Evolutionary conservation across 2,888 invertebrate genomes (phyloP).

Genomic region (Aethes cnicana): DNA sequence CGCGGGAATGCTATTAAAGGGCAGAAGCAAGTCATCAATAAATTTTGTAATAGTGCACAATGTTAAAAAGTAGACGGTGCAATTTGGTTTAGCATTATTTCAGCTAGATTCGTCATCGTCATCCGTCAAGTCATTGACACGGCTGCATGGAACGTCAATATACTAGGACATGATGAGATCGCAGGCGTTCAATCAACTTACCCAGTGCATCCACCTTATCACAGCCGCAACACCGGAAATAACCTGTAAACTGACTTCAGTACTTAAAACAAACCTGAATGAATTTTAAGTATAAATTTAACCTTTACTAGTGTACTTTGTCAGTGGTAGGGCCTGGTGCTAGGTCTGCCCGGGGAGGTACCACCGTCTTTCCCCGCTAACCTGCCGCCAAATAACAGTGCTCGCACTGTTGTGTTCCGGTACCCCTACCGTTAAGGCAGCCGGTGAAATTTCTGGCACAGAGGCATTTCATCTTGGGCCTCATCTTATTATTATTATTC

Average conservation of each 20-base stretch:
- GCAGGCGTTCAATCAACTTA: constrained; percentile 69
- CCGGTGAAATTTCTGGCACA: too few species aligned
- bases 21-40: background rate
- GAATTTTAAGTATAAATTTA: too few species aligned
- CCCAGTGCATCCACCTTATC: constrained; percentile 71
- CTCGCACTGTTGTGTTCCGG: too few species aligned
- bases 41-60: constrained; percentile 14
- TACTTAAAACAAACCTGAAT: background rate
- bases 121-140: constrained; percentile 78
- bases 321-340: too few species aligned
- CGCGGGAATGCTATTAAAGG: too few species aligned
- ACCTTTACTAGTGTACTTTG: too few species aligned
- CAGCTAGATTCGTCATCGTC: constrained; percentile 68
- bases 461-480: too few species aligned
- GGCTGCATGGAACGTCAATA: constrained; percentile 64
- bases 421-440: too few species aligned
- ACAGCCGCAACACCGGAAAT: constrained; percentile 30
- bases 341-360: too few species aligned
- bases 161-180: constrained; percentile 72
- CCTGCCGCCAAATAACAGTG: too few species aligned
- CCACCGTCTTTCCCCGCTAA: too few species aligned
- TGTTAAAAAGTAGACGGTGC: constrained; percentile 18
- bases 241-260: constrained; percentile 13
- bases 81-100: constrained; percentile 20
- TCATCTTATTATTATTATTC: too few species aligned